Evolutionary conservation across 1,140 invertebrate genomes (phyloP).

Genomic region (Potamilus streckersoni): DNA sequence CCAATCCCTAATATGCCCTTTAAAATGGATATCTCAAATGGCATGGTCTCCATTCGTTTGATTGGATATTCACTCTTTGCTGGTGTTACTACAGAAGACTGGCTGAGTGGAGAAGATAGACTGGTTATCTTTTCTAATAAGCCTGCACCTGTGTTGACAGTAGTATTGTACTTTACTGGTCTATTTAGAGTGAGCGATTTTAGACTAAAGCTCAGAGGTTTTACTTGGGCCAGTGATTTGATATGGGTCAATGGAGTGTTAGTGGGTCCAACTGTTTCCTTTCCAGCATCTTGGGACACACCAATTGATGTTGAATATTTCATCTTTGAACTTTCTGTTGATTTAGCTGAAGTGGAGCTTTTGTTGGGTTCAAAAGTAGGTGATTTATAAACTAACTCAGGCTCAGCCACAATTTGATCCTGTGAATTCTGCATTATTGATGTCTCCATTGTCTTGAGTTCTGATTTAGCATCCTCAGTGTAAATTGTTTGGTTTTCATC

Average conservation of each 20-base stretch:
- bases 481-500: too few relatives aligned
- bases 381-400: too few relatives aligned
- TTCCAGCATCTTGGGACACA: neutral
- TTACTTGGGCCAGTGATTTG: conserved; percentile 32
- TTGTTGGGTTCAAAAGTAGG: too few relatives aligned
- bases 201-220: conserved; percentile 30
- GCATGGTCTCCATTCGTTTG: conserved; percentile 39
- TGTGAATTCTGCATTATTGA: too few relatives aligned
- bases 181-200: conserved; percentile 27
- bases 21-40: conserved; percentile 57
- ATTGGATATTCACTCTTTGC: conserved; percentile 29
- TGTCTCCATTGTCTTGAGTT: too few relatives aligned
- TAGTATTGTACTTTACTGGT: conserved; percentile 30
- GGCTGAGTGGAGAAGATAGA: neutral
- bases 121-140: conserved; percentile 1
- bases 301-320: too few relatives aligned
- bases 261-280: conserved; percentile 9
- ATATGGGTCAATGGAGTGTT: conserved; percentile 18
- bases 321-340: too few relatives aligned
- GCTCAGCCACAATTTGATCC: too few relatives aligned
- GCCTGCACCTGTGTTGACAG: conserved; percentile 3
- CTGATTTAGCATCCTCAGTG: too few relatives aligned
- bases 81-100: neutral
- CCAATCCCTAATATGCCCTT: conserved; percentile 59
- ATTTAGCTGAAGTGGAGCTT: too few relatives aligned